A percentile compares a stretch with the other conserved stretches of the same genome.
phyloP scores from a whole-genome alignment of 2,113 vertebrate genomes.

The Lasiurus borealis region DNA sequence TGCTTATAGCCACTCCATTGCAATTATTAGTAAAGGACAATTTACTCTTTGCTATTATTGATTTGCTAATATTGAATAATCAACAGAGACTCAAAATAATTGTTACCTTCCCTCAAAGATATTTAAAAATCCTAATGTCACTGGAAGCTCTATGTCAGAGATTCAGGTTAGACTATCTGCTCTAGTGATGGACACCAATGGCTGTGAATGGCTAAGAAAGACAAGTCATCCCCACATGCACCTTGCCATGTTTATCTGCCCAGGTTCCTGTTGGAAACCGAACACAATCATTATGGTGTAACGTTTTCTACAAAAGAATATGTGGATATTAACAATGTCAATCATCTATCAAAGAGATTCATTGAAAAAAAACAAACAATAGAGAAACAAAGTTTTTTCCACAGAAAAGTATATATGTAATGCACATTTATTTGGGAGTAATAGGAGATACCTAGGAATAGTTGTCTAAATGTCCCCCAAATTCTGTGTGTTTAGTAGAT shows the following conservation, averaged over 20 bases:
- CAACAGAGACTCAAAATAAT: neutral
- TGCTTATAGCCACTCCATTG: neutral
- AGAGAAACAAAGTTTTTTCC: neutral
- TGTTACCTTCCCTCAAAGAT: neutral
- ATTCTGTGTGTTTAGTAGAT: neutral
- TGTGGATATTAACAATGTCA: neutral
- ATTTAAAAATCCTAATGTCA: neutral
- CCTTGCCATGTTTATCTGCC: neutral
- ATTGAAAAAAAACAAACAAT: neutral
- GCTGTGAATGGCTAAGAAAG: neutral
- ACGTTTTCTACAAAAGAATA: neutral
- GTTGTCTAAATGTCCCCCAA: neutral
- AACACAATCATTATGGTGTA: neutral
- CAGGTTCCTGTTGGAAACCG: neutral
- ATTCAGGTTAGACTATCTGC: neutral
- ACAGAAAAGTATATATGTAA: neutral
- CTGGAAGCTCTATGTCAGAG: neutral
- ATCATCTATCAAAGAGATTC: neutral
- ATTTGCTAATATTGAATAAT: constrained; percentile 25
- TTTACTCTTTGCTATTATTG: neutral
- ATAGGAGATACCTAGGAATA: neutral
- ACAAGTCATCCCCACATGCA: neutral
- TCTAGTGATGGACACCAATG: neutral
- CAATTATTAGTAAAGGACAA: neutral
- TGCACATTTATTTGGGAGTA: neutral